These are phyloP conservation scores for Corbicula japonica DNA, from an alignment of 2,888 invertebrate genomes.

Conservation along the genomic window DNA sequence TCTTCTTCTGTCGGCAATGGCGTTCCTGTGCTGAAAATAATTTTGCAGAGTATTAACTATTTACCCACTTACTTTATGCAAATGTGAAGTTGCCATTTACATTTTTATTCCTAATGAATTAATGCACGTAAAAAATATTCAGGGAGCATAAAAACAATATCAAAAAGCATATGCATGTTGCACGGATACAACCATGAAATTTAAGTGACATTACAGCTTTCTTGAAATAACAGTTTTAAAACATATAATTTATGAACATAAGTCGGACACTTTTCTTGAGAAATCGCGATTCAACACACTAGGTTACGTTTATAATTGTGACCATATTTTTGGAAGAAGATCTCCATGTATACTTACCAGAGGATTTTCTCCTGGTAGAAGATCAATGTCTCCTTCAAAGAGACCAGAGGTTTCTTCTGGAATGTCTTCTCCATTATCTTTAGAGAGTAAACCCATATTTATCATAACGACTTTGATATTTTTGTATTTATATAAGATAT, in stretches of 20 bases:
- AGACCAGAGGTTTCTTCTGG: constrained; percentile 60
- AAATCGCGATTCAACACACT: neutral
- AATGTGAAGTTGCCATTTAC: no score
- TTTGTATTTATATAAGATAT: no score
- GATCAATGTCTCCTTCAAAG: constrained; percentile 77
- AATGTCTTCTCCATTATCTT: constrained; percentile 21
- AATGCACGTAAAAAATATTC: no score
- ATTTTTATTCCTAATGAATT: no score
- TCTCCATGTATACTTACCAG: constrained; percentile 51
- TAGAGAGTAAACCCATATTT: no score
- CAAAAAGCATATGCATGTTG: no score
- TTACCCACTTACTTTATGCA: no score
- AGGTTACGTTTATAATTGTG: neutral
- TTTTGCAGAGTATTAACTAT: no score
- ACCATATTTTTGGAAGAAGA: neutral
- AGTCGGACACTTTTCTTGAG: neutral
- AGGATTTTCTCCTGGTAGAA: constrained; percentile 70
- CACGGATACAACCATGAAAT: no score
- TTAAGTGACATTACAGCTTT: no score
- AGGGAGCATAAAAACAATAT: no score
- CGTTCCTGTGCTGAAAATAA: constrained; percentile 77
- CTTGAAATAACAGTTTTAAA: neutral
- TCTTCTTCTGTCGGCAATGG: constrained; percentile 64
- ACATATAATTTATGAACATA: neutral
- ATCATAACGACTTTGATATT: no score